phyloP scores from a whole-genome alignment of 2,113 vertebrate genomes.

The Oxyura jamaicensis region DNA sequence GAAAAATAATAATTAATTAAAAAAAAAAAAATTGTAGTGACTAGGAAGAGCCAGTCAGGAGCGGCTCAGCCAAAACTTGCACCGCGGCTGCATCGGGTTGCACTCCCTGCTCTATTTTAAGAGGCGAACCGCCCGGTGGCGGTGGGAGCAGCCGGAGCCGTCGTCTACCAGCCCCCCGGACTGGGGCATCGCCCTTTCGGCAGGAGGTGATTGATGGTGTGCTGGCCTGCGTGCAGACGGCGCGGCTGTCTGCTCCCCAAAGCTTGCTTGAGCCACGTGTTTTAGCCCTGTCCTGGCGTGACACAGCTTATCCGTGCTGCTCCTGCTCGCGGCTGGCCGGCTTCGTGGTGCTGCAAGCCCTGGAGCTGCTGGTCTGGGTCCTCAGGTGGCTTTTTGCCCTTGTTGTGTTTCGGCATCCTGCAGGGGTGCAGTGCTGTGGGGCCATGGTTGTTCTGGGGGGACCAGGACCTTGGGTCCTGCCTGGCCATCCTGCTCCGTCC shows the following conservation, averaged over 20 bases:
- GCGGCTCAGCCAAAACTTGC: background rate
- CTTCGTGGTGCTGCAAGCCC: too few relatives aligned
- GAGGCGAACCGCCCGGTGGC: background rate
- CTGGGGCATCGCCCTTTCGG: constrained; percentile 26
- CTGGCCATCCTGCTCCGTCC: background rate
- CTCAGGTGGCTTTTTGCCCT: background rate
- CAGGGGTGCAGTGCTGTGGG: background rate
- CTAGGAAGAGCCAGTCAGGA: background rate
- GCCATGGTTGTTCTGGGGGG: background rate
- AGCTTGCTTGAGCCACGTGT: background rate
- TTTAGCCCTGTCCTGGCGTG: background rate
- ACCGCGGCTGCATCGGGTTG: background rate
- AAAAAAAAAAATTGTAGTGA: background rate
- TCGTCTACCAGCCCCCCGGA: background rate
- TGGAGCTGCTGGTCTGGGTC: too few relatives aligned
- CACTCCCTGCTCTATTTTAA: constrained; percentile 30
- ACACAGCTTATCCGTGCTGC: rapidly evolving
- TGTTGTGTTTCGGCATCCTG: background rate
- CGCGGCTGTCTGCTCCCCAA: background rate
- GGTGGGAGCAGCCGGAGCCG: background rate
- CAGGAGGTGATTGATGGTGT: constrained; percentile 12
- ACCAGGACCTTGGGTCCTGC: background rate
- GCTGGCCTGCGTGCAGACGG: background rate
- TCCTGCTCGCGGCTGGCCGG: background rate
- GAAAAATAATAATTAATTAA: too few relatives aligned